Conservation (phyloP, 2,797 vertebrate genomes). For the Gastrophryne carolinensis region DNA sequence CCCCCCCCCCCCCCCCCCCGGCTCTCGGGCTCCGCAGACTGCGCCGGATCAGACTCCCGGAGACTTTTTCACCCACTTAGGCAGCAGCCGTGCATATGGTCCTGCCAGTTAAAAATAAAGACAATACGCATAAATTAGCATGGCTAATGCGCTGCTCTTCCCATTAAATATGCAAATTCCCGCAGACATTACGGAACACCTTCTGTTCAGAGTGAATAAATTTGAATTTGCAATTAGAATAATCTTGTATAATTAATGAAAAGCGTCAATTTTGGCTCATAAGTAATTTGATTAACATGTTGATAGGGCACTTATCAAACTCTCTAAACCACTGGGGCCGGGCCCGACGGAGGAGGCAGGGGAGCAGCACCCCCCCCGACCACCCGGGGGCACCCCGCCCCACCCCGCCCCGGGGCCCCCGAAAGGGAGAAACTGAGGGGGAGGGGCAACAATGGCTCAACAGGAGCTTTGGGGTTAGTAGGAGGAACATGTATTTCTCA, state of each 20-base stretch:
- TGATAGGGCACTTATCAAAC: slow-evolving; percentile 87
- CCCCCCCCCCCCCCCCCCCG: background rate
- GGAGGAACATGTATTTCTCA: no score
- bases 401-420: no score
- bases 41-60: slow-evolving; percentile 66
- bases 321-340: slow-evolving; percentile 69
- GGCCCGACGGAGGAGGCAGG: slow-evolving; percentile 57
- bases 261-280: slow-evolving; percentile 90
- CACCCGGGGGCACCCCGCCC: background rate
- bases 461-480: no score
- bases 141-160: slow-evolving; percentile 81
- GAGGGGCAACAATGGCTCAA: no score
- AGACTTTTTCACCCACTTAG: slow-evolving; percentile 75
- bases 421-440: no score
- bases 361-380: background rate
- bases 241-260: slow-evolving; percentile 98
- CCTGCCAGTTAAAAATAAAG: slow-evolving; percentile 90
- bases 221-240: slow-evolving; percentile 97
- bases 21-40: background rate
- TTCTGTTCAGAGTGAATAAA: slow-evolving; percentile 93
- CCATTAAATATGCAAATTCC: slow-evolving; percentile 97
- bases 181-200: slow-evolving; percentile 92
- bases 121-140: slow-evolving; percentile 91
- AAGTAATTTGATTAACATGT: slow-evolving; percentile 95
- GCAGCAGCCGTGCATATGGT: slow-evolving; percentile 82